These are phyloP conservation scores for Cynaeus angustus DNA, from an alignment of 2,888 invertebrate species.

Conservation along the genomic window DNA sequence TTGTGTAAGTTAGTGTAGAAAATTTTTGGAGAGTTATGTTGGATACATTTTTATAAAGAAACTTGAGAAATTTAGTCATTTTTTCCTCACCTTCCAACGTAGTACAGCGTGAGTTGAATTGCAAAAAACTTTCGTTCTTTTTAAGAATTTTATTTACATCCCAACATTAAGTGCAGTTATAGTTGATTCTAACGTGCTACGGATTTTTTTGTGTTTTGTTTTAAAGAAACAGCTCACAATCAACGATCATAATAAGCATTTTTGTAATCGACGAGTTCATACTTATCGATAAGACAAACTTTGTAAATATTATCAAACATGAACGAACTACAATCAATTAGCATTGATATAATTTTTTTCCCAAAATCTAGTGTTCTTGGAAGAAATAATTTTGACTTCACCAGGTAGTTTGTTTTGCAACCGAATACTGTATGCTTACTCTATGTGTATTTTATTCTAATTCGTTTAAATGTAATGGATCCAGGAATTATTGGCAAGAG, in stretches of 20 bases:
- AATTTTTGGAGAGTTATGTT: conserved; percentile 19
- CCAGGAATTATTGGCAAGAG: conserved; percentile 45
- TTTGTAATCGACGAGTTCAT: neutral
- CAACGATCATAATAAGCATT: conserved; percentile 47
- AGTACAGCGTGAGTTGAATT: neutral
- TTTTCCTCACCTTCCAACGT: neutral
- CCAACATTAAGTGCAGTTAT: conserved; percentile 49
- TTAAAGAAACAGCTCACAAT: conserved; percentile 43
- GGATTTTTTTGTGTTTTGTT: conserved; percentile 26
- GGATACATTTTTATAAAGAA: conserved; percentile 6
- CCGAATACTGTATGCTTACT: conserved; percentile 28
- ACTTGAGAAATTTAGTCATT: neutral
- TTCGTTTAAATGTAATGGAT: conserved; percentile 30
- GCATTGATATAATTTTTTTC: conserved; percentile 13
- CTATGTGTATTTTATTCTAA: conserved; percentile 35
- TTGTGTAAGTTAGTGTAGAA: conserved; percentile 2
- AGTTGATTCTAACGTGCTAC: conserved; percentile 38
- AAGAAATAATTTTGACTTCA: conserved; percentile 24
- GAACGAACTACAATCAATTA: conserved; percentile 45
- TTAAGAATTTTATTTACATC: conserved; percentile 47
- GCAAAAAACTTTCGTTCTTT: conserved; percentile 18
- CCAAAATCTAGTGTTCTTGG: conserved; percentile 8
- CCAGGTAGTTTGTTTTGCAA: conserved; percentile 1
- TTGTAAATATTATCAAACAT: conserved; percentile 42
- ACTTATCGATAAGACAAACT: neutral